phyloP scores from a whole-genome alignment of 2,888 invertebrate species.

The Empis livida region DNA sequence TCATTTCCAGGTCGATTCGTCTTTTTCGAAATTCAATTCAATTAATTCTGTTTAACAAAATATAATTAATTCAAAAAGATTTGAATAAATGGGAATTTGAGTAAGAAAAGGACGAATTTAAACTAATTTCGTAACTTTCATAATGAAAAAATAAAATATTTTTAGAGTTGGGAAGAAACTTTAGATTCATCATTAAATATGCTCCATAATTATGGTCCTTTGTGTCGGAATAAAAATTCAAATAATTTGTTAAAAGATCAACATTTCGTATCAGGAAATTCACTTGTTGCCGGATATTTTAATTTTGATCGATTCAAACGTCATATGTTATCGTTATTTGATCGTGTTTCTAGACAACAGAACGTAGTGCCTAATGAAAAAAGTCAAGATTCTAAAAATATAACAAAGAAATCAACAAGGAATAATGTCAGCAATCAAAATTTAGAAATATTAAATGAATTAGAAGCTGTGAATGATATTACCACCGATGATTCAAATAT shows the following conservation, averaged over 20 bases:
- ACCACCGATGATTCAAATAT: neutral
- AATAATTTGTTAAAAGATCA: no score
- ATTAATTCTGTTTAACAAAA: no score
- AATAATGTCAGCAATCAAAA: neutral
- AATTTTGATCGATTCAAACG: conserved; percentile 29
- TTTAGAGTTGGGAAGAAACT: conserved; percentile 34
- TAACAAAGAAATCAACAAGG: neutral
- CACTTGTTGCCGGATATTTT: conserved; percentile 15
- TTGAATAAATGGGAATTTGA: no score
- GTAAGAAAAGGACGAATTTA: no score
- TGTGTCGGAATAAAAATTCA: no score
- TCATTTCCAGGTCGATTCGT: no score
- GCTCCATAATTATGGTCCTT: conserved; percentile 24
- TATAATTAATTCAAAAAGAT: no score
- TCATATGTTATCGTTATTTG: conserved; percentile 28
- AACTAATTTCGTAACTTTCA: no score
- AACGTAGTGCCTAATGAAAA: neutral
- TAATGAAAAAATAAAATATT: no score
- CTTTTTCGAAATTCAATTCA: no score
- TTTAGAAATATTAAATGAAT: neutral
- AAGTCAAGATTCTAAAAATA: neutral
- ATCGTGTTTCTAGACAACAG: conserved; percentile 21
- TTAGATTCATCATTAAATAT: conserved; percentile 32
- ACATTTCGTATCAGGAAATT: conserved; percentile 6
- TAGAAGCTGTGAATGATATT: neutral